Base-by-base conservation (phyloP, 2,888 invertebrate genomes). In the Melinaea menophilus region DNA sequence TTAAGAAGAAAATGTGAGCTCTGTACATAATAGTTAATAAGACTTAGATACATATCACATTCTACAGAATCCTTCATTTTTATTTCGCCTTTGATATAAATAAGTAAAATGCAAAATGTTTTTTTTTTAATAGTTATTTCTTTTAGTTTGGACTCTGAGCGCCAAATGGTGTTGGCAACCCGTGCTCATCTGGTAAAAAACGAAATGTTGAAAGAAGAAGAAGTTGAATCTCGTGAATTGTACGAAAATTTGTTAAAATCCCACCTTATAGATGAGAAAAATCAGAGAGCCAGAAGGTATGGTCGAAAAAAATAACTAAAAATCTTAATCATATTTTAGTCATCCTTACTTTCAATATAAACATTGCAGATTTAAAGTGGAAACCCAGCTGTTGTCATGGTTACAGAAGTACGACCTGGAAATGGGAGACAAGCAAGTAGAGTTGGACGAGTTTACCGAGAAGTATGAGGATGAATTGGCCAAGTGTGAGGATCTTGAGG, bases 371-470 rank as follows among this genome's bases (percentile, higher is more conserved):
- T 88, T 87, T 62, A 93, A 93, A 80, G 88, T 92, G 41, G 93
- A 93, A 72, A 90, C 92, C 0, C 92, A 93, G 73, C 73, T 93
- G 61, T 70, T 90, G 2, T 91, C 90, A 47, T 92, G 93, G 92
- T 77, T 93, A 5, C 85, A 90, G 63, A 93, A 92, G 71, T 94
- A 92, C 68, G 93, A 94, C 69, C 64, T 80, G 5, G 93, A 93
- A 74, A 92, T 93, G 83, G 89, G 88, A 0, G 92, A 92, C 57
- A 91, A 92, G 68, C 93, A 93, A 63, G 68, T 80, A 0, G 91
- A 92, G 66, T 79, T 91, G 1, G 93, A 93, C 58, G 88, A 90
- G 47, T 81, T 90, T 56, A 82, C 85, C 1, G 78, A 84, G 62
- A 91, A 90, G 60, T 92, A 85, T 67, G 91, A 93, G 4, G 85